Evolutionary conservation across 2,797 vertebrate species (phyloP).

Genomic region (Graptemys geographica): DNA sequence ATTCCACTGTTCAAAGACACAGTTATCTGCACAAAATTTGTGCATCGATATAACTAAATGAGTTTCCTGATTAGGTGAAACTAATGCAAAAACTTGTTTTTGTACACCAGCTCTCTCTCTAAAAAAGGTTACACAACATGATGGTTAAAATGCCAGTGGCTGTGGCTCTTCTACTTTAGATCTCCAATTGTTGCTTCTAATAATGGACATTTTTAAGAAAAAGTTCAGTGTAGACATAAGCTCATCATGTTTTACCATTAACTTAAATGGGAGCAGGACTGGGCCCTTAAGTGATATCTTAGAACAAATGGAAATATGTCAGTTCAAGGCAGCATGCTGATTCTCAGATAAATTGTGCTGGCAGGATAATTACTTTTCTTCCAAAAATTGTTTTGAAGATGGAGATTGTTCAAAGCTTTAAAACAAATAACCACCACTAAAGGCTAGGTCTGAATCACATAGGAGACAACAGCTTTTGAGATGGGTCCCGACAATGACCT

Average conservation of each 20-base stretch:
- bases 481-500: not conserved
- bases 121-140: not conserved
- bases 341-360: not conserved
- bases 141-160: not conserved
- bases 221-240: not conserved
- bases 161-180: not conserved
- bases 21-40: not conserved
- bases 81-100: conserved; percentile 24
- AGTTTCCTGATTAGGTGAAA: conserved; percentile 52
- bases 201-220: not conserved
- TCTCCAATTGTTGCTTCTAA: not conserved
- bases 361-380: not conserved
- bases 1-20: not conserved
- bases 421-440: not conserved
- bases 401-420: not conserved
- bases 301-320: not conserved
- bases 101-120: not conserved
- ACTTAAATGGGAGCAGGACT: not conserved
- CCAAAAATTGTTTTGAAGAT: not conserved
- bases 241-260: not conserved
- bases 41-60: not conserved
- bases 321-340: not conserved
- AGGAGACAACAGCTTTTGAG: not conserved
- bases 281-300: not conserved
- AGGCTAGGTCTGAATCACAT: not conserved